Base-by-base conservation (phyloP, 2,888 invertebrate genomes). In the Nomada fabriciana region DNA sequence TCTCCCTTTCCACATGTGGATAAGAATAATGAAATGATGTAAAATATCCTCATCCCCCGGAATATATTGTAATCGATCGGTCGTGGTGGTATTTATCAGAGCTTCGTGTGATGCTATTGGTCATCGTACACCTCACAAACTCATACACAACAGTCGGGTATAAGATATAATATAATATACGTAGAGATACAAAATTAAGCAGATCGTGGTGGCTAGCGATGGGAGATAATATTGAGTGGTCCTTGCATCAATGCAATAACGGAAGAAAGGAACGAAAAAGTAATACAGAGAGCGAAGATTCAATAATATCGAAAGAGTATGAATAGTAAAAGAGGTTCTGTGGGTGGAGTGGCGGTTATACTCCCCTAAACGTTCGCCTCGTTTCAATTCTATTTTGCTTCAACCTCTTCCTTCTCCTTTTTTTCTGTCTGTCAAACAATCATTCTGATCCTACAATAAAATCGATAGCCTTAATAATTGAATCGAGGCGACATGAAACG, bases 191-290 rank as follows among this genome's bases (percentile, higher is more conserved):
- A 93, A 92, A 73, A 92, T 91, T 92, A 93, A 93, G 92, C 93
- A 91, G 90, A 91, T 93, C 89, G 90, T 92, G 91, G 91, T 92
- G 89, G 91, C 91, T 92, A 93, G 93, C 92, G 89, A 91, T 92
- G 92, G 93, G 93, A 93, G 90, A 91, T 93, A 93, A 91, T 93
- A 93, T 96, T 96, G 96, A 96, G 96, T 96, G 96, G 96, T 96
- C 96, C 96, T 96, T 96, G 96, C 96, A 96, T 94, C 93, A 94
- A 95, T 94, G 93, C 93, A 93, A 91, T 90, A 92, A 73, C 65
- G 67, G 47, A 71, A 90, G 90, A 86, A 91, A 90, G 90, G 84
- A 89, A 86, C 73, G 65, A 89, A 86, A 71, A 85, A 59, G 53
- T 71, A 71, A 75, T 70, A 84, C 79, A 82, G 78, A 85, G 82